These are phyloP conservation scores for Xylocampa areola DNA, from an alignment of 2,888 invertebrate genomes.

Conservation along the genomic window DNA sequence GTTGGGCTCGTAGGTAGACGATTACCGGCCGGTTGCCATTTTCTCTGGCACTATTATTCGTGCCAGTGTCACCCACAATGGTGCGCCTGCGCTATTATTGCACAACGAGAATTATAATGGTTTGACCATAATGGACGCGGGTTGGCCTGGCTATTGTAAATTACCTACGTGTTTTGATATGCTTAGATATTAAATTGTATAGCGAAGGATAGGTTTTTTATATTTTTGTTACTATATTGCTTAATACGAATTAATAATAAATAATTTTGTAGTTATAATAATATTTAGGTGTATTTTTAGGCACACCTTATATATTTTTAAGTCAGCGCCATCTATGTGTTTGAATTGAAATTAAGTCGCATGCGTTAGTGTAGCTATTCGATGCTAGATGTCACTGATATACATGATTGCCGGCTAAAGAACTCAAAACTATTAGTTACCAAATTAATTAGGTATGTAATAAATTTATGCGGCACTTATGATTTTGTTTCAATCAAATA, in stretches of 20 bases:
- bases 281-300: not conserved
- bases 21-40: constrained; percentile 30
- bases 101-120: constrained; percentile 52
- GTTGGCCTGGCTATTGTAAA: constrained; percentile 10
- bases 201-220: not conserved
- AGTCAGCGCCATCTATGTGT: constrained; percentile 36
- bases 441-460: no score
- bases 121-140: constrained; percentile 42
- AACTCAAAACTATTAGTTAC: no score
- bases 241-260: no score
- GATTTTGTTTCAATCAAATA: no score
- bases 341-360: accelerated
- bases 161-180: not conserved
- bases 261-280: not conserved
- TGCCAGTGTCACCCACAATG: constrained; percentile 47
- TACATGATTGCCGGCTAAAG: no score
- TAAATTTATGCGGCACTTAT: no score
- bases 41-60: constrained; percentile 24
- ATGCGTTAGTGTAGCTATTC: constrained; percentile 23
- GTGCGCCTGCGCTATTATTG: constrained; percentile 42
- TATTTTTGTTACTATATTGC: no score
- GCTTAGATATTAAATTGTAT: not conserved
- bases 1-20: constrained; percentile 34
- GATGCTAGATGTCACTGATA: constrained; percentile 28
- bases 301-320: not conserved